phyloP scores from a whole-genome alignment of 1,140 invertebrate genomes.

The Anastrepha obliqua region DNA sequence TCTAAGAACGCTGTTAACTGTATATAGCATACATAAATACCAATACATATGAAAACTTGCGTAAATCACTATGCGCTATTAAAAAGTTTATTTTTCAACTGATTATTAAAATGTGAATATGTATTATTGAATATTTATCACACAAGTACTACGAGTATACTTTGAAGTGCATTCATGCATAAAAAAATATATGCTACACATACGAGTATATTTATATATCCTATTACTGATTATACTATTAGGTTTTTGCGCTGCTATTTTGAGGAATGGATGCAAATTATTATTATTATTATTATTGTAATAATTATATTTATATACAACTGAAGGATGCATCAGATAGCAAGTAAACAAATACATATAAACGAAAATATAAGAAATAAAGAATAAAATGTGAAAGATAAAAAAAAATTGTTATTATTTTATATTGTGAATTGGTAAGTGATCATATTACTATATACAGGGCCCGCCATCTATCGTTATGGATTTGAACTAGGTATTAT shows the following conservation, averaged over 20 bases:
- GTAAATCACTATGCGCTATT: background rate
- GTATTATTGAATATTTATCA: background rate
- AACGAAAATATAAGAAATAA: constrained; percentile 38
- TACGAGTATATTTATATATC: background rate
- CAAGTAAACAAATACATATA: constrained; percentile 14
- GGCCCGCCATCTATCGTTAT: too few relatives aligned
- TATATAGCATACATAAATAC: background rate
- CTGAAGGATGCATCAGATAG: background rate
- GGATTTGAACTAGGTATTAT: too few relatives aligned
- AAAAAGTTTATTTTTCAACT: background rate
- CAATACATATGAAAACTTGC: background rate
- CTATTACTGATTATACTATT: background rate
- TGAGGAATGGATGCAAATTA: background rate
- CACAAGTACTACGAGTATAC: background rate
- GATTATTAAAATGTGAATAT: background rate
- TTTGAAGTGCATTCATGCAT: background rate
- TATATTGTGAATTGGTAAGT: background rate
- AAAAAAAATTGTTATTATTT: background rate
- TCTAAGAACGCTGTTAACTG: background rate
- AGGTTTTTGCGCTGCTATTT: background rate
- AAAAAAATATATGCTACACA: constrained; percentile 5
- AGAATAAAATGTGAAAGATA: constrained; percentile 45
- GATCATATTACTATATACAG: too few relatives aligned
- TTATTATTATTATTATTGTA: background rate
- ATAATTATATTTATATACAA: constrained; percentile 50